phyloP scores from a whole-genome alignment of 2,797 vertebrate species.

The Silurus aristotelis region DNA sequence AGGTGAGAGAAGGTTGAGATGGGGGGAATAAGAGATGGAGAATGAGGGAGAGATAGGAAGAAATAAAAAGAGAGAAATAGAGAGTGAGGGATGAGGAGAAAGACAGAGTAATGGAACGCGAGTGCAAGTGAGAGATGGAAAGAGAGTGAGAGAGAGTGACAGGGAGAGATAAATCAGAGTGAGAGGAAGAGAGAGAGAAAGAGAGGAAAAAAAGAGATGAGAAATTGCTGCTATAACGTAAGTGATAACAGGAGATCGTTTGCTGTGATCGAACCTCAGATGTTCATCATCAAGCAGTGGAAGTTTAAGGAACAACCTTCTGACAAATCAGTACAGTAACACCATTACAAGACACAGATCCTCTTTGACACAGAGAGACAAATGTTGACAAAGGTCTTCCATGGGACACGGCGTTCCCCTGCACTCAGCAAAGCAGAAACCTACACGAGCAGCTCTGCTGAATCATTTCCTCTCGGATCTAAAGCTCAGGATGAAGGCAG shows the following conservation, averaged over 20 bases:
- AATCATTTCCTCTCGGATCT: slow-evolving; percentile 60
- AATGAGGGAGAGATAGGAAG: too few relatives aligned
- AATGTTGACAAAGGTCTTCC: slow-evolving; percentile 19
- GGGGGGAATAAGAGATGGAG: too few relatives aligned
- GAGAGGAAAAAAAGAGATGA: not conserved
- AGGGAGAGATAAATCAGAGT: too few relatives aligned
- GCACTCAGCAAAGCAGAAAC: slow-evolving; percentile 50
- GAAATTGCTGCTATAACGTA: not conserved
- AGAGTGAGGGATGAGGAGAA: too few relatives aligned
- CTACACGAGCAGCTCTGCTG: slow-evolving; percentile 55
- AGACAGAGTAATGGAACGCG: too few relatives aligned
- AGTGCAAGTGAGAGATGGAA: too few relatives aligned
- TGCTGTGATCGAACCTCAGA: not conserved
- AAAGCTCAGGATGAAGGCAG: slow-evolving; percentile 48
- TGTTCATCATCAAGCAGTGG: not conserved
- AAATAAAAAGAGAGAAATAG: too few relatives aligned
- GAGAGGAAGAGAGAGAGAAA: too few relatives aligned
- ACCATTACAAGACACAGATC: too few relatives aligned
- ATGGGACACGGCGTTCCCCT: slow-evolving; percentile 14
- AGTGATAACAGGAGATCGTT: not conserved
- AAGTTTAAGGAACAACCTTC: not conserved
- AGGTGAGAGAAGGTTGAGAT: too few relatives aligned
- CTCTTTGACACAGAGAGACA: not conserved
- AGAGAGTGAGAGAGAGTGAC: too few relatives aligned
- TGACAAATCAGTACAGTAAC: not conserved